Evolutionary conservation across 1,140 invertebrate genomes (phyloP), one percentile per base, ranked within the genome.

Genomic region (Uloborus diversus): DNA sequence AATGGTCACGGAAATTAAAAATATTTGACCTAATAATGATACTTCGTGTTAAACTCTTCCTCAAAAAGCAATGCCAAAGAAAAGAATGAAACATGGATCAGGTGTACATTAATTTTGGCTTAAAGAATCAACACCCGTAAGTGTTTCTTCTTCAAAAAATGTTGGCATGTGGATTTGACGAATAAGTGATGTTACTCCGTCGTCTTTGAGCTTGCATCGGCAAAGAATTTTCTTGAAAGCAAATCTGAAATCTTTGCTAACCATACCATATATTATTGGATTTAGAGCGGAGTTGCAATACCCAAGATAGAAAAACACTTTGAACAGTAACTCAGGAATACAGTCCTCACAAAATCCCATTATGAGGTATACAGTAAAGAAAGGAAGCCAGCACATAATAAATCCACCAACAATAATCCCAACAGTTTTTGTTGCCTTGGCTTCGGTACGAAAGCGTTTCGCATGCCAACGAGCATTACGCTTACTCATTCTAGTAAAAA

Each of bases 261-360:
- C 96, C 57, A 96, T 89, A 7, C 94, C 95, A 85, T 97, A 98
- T 81, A 96, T 94, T 84, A 87, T 91, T 1, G 96, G 96, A 86
- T 98, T 98, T 79, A 97, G 57, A 27, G 96, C 95, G 13, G 94
- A 96, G 87, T 99, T 99, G 85, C 95, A 95, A 86, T 99, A 99
- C 1, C 97, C 97, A 28, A 99, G 89, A 96, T 96, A 99, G 87
- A 98, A 98, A 7, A 98, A 90, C 1, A 98, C 91, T 49, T 93
- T 96, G 87, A 98, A 96, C 37, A 95, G 87, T 53, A 94, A 89
- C 1, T 91, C 90, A 68, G 93, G 90, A 35, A 95, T 94, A 86
- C 93, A 95, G 66, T 91, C 90, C 14, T 82, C 78, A 82, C 93
- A 95, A 85, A 97, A 95, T 0, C 93, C 94, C 65, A 93, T 89